A percentile compares a stretch with the other conserved stretches of the same genome.
Conservation (phyloP, 1,140 invertebrate genomes). For the Vanessa atalanta region DNA sequence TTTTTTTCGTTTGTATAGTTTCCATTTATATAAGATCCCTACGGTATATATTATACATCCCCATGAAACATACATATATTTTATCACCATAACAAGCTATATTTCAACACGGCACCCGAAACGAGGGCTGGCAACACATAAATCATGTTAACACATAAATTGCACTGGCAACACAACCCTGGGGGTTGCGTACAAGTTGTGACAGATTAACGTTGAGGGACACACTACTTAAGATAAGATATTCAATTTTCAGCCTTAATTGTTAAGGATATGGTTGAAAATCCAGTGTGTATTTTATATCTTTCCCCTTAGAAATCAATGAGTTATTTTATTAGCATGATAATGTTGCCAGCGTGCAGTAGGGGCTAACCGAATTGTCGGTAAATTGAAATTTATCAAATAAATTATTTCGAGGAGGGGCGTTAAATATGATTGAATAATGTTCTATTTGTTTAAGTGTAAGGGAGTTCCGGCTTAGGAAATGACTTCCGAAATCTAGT, state of each 20-base stretch:
- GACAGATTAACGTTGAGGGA: conserved; percentile 61
- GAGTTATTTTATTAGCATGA: conserved; percentile 67
- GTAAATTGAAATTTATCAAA: conserved; percentile 78
- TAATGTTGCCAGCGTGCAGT: conserved; percentile 58
- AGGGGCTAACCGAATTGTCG: conserved; percentile 67
- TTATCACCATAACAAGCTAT: conserved; percentile 39
- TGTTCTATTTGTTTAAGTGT: conserved; percentile 31
- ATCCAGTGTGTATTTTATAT: conserved; percentile 8
- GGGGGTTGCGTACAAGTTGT: conserved; percentile 64
- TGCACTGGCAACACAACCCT: conserved; percentile 60
- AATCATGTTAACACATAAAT: conserved; percentile 80
- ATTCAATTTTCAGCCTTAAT: conserved; percentile 41
- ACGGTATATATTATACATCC: not conserved
- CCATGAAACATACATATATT: conserved; percentile 28
- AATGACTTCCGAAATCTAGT: not conserved
- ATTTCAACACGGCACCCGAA: conserved; percentile 43
- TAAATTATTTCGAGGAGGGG: conserved; percentile 65
- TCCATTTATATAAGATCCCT: conserved; percentile 3
- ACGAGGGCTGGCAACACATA: conserved; percentile 64
- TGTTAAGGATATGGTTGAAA: conserved; percentile 27
- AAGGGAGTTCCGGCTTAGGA: not conserved
- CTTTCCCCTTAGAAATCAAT: conserved; percentile 39
- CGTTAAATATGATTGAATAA: conserved; percentile 43
- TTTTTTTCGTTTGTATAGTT: not conserved
- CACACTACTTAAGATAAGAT: not conserved